phyloP scores from a whole-genome alignment of 1,140 invertebrate genomes.

The Caenorhabditis briggsae region DNA sequence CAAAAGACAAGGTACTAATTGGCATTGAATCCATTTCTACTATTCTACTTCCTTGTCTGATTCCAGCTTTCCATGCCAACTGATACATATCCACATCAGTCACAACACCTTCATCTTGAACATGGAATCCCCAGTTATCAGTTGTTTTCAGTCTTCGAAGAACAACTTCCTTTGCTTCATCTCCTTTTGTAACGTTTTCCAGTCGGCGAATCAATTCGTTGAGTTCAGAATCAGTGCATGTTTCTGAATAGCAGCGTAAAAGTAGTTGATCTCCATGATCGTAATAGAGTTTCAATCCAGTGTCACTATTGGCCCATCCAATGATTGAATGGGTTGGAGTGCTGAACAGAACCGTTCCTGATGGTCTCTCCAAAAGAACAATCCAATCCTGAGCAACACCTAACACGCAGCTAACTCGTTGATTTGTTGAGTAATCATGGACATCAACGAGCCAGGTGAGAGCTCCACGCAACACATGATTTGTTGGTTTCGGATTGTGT shows the following conservation, averaged over 20 bases:
- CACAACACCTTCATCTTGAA: slow-evolving; percentile 93
- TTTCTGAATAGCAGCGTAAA: slow-evolving; percentile 71
- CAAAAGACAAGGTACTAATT: slow-evolving; percentile 89
- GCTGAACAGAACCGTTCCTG: slow-evolving; percentile 88
- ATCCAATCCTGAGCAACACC: slow-evolving; percentile 89
- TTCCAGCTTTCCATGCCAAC: slow-evolving; percentile 89
- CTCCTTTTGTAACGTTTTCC: slow-evolving; percentile 43
- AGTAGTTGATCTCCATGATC: slow-evolving; percentile 77
- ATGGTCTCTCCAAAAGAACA: slow-evolving; percentile 87
- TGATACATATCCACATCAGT: slow-evolving; percentile 91
- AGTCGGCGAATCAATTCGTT: slow-evolving; percentile 70
- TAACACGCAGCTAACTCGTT: slow-evolving; percentile 85
- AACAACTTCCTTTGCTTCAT: slow-evolving; percentile 81
- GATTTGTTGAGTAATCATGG: slow-evolving; percentile 80
- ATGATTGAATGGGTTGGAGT: slow-evolving; percentile 87
- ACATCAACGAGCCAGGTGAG: slow-evolving; percentile 86
- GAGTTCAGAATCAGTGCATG: slow-evolving; percentile 72
- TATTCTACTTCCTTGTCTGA: slow-evolving; percentile 88
- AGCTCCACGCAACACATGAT: slow-evolving; percentile 83
- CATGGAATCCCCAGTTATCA: slow-evolving; percentile 93
- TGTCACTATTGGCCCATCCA: slow-evolving; percentile 82
- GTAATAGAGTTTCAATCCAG: slow-evolving; percentile 76
- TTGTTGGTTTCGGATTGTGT: slow-evolving; percentile 82
- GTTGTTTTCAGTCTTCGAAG: slow-evolving; percentile 85
- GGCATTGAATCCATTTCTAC: slow-evolving; percentile 93